Conservation (phyloP, 35 echinoderm and acorn worm species). For the Acanthaster planci region DNA sequence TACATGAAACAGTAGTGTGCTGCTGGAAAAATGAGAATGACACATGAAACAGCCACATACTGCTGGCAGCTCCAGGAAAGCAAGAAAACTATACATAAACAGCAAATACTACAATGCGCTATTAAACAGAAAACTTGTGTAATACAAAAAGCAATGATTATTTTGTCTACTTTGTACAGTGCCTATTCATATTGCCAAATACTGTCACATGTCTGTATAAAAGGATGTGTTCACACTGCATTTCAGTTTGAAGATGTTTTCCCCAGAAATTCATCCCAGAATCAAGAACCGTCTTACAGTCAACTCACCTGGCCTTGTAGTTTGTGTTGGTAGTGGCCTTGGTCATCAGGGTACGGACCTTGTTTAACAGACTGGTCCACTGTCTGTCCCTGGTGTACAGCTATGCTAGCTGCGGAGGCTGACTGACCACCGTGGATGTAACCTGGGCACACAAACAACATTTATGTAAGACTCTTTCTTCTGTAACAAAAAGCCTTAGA, state of each 20-base stretch:
- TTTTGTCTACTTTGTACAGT: no score
- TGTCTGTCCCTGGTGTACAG: conserved; percentile 40
- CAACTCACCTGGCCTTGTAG: conserved; percentile 67
- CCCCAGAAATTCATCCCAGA: no score
- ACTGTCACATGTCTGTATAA: no score
- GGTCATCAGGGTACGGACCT: conserved; percentile 64
- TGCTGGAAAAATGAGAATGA: neutral
- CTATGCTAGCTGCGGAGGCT: conserved; percentile 33
- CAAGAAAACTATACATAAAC: no score
- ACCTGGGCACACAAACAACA: conserved; percentile 24
- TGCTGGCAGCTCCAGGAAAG: neutral
- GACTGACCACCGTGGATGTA: conserved; percentile 45
- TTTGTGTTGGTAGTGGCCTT: conserved; percentile 79
- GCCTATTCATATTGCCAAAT: no score
- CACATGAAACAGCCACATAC: neutral
- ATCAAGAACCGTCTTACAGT: no score
- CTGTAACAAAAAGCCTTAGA: neutral
- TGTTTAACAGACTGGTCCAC: conserved; percentile 70
- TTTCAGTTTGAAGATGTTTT: no score
- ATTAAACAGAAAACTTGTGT: no score
- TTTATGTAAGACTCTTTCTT: neutral
- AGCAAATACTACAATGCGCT: no score
- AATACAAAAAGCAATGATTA: no score
- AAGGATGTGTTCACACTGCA: no score
- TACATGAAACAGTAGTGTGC: neutral